A percentile compares a stretch with the other conserved stretches of the same genome.
Conservation (phyloP, 2,888 invertebrate species). For the Rhagium mordax region DNA sequence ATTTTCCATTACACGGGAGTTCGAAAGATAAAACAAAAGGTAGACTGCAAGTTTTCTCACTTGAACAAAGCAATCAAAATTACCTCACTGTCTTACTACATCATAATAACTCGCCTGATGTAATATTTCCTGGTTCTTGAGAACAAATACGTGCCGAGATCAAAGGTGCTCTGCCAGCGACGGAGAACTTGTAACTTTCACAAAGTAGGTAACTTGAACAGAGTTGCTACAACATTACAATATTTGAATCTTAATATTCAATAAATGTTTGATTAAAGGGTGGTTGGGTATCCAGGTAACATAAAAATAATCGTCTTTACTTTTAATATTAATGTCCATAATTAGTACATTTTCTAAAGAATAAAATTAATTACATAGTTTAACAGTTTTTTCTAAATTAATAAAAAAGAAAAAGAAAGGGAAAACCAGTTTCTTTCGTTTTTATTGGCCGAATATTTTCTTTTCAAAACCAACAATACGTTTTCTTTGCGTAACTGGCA, state of each 20-base stretch:
- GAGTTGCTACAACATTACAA: background rate
- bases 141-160: background rate
- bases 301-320: too few relatives aligned
- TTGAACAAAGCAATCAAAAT: too few relatives aligned
- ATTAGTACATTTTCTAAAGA: too few relatives aligned
- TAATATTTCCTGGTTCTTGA: background rate
- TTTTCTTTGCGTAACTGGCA: background rate
- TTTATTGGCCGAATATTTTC: background rate
- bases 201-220: background rate
- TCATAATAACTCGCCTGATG: background rate
- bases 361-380: too few relatives aligned
- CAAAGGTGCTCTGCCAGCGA: background rate
- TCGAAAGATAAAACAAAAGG: too few relatives aligned
- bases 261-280: background rate
- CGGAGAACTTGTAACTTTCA: background rate
- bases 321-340: too few relatives aligned
- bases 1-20: too few relatives aligned
- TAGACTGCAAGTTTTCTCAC: too few relatives aligned
- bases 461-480: background rate
- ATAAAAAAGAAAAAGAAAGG: too few relatives aligned
- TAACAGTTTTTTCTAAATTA: too few relatives aligned
- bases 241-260: background rate
- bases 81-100: too few relatives aligned
- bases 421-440: background rate
- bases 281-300: too few relatives aligned